Evolutionary conservation across 2,888 invertebrate species (phyloP), one percentile per base, ranked within the genome.

Genomic region (Sialis fuliginosa): DNA sequence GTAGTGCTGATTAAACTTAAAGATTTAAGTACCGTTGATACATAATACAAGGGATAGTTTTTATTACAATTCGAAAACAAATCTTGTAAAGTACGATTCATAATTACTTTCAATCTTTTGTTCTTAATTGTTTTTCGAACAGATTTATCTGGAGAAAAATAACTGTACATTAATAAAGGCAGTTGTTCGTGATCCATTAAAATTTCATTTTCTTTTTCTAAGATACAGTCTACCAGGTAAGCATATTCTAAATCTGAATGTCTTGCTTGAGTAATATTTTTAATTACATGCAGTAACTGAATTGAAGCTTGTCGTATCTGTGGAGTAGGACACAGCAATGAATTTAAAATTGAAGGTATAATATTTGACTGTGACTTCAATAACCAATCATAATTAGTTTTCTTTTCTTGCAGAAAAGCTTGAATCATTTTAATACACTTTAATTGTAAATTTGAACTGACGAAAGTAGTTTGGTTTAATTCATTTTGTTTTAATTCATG

Each of bases 151-250:
- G 72, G 68, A 0, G 72, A 73, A 1, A 83, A 53, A 47, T 80
- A 62, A 8, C 75, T 76, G 52, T 74, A 78, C 2, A 85, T 57
- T 13, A 77, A 65, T 37, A 81, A 63, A 0, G 74, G 66, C 12
- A 81, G 61, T 57, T 85, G 84, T 51, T 81, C 75, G 35, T 71
- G 63, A 55, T 86, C 85, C 50, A 81, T 60, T 32, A 71, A 52
- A 39, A 86, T 66, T 58, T 84, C 85, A 47, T 72, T 64, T 49
- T 64, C 65, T 40, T 73, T 69, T 5, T 57, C 52, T n/a, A 62
- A 48, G 1, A 79, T 51, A 54, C 73, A 67, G 48, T 66, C 60
- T 22, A 75, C 52, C 6, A 78, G 53, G 4, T 68, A 58, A 13
- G 65, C 59, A 51, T 72, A 70, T 7, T 66, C 58, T 3, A 65